These are phyloP conservation scores for Epistrophe eligans DNA, from an alignment of 2,888 invertebrate species.

Conservation along the genomic window DNA sequence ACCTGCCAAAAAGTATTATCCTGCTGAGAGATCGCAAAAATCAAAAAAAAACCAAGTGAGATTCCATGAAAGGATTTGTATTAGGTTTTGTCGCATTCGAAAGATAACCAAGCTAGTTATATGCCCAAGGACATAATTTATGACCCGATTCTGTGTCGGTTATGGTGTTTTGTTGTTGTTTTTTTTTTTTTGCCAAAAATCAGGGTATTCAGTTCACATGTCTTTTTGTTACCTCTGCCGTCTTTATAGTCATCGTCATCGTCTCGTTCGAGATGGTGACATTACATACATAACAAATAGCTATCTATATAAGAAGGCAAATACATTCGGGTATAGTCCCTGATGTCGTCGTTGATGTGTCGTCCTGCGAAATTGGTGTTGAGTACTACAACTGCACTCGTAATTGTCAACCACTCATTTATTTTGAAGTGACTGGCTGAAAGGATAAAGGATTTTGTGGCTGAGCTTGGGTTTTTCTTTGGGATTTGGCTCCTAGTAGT, in stretches of 20 bases:
- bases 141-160: slow-evolving; percentile 45
- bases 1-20: slow-evolving; percentile 72
- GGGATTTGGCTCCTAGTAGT: slow-evolving; percentile 34
- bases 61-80: slow-evolving; percentile 70
- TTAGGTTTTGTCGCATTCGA: slow-evolving; percentile 69
- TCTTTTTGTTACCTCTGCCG: slow-evolving; percentile 10
- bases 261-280: not conserved
- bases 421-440: slow-evolving; percentile 57
- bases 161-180: not conserved
- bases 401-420: slow-evolving; percentile 71
- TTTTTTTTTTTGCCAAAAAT: slow-evolving; percentile 1
- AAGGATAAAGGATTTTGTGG: slow-evolving; percentile 55
- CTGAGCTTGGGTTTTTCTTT: slow-evolving; percentile 26
- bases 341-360: not conserved
- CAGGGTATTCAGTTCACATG: slow-evolving; percentile 45
- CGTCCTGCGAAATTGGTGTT: slow-evolving; percentile 39
- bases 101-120: slow-evolving; percentile 58
- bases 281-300: not conserved
- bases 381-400: slow-evolving; percentile 47
- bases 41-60: slow-evolving; percentile 30
- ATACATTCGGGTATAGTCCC: slow-evolving; percentile 21
- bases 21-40: slow-evolving; percentile 53
- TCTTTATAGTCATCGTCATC: not conserved
- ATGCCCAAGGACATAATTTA: slow-evolving; percentile 68
- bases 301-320: slow-evolving; percentile 17